Base-by-base conservation (phyloP, 2,113 vertebrate species). In the Lamprologus sp. region DNA sequence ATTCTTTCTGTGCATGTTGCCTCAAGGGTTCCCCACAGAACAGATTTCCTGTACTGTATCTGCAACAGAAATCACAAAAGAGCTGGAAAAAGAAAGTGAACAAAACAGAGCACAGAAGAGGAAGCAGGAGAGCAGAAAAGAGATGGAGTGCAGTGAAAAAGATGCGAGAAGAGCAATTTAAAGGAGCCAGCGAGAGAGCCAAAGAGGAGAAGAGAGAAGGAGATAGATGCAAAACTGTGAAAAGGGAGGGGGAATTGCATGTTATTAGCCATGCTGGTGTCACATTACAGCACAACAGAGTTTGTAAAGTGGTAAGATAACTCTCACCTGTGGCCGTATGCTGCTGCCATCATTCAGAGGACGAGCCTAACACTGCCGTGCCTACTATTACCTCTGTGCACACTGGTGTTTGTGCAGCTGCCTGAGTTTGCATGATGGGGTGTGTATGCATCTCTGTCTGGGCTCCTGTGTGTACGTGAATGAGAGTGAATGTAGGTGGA, bases 221-320 rank as follows among this genome's bases (percentile, higher is more conserved):
- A 81, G 55, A 77, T 83, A 60, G 35, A 81, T 26, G 86, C 15
- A 23, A 86, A 56, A 53, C 15, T 19, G 85, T 54, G 54, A 70
- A 79, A 60, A 49, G 75, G 51, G 45, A 21, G 47, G 33, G 54
- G 35, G 65, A 6, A 14, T 37, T 31, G 87, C 68, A 84, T 87
- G 89, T 91, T 87, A 94, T 94, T 92, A 92, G 84, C 63, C 89
- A 79, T 87, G 89, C 73, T 83, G 86, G 87, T 88, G 88, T 92
- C 85, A 90, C 77, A 88, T 92, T 91, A 92, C 87, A 75, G 89
- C 89, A 53, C 47, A 33, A 54, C 63, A 3, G 85, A 90, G 85
- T 92, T 92, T 85, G 84, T 91, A 91, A 91, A 93, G 86, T 85
- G 91, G 68, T 37, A 63, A 88, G 91, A 93, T 94, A 91, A 88